phyloP scores from a whole-genome alignment of 2,888 invertebrate species.

The Myathropa florea region DNA sequence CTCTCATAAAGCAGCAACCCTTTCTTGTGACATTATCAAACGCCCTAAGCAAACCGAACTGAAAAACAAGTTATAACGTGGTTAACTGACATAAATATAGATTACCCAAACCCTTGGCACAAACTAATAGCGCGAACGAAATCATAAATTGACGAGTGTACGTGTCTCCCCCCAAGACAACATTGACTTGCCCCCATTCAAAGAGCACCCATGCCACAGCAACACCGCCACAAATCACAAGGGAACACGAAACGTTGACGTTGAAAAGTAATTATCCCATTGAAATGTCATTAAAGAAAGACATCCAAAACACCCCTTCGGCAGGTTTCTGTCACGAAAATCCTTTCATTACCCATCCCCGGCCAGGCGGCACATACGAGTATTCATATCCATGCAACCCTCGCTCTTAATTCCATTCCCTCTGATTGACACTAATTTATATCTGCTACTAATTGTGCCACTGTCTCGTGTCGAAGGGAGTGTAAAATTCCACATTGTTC shows the following conservation, averaged over 20 bases:
- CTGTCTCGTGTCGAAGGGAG: constrained; percentile 50
- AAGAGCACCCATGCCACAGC: constrained; percentile 9
- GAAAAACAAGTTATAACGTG: constrained; percentile 3
- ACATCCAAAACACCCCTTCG: constrained; percentile 20
- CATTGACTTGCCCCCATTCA: neutral
- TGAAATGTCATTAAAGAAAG: constrained; percentile 52
- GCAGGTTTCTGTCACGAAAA: constrained; percentile 43
- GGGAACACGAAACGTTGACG: constrained; percentile 17
- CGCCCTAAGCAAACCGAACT: neutral
- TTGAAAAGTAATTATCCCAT: constrained; percentile 50
- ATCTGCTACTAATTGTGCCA: constrained; percentile 63
- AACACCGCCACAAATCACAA: constrained; percentile 44
- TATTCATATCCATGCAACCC: constrained; percentile 3
- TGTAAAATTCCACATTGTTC: constrained; percentile 62
- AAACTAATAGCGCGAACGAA: neutral
- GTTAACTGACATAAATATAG: constrained; percentile 10
- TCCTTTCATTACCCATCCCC: constrained; percentile 10
- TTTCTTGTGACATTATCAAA: neutral
- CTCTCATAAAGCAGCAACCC: neutral
- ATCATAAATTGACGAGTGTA: constrained; percentile 7
- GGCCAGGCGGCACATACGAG: neutral
- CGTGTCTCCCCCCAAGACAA: neutral
- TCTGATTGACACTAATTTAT: constrained; percentile 61
- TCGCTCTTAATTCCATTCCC: neutral
- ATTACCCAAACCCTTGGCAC: neutral